Evolutionary conservation across 2,797 vertebrate genomes (phyloP), one percentile per base, ranked within the genome.

Genomic region (Epinephelus malabaricus): DNA sequence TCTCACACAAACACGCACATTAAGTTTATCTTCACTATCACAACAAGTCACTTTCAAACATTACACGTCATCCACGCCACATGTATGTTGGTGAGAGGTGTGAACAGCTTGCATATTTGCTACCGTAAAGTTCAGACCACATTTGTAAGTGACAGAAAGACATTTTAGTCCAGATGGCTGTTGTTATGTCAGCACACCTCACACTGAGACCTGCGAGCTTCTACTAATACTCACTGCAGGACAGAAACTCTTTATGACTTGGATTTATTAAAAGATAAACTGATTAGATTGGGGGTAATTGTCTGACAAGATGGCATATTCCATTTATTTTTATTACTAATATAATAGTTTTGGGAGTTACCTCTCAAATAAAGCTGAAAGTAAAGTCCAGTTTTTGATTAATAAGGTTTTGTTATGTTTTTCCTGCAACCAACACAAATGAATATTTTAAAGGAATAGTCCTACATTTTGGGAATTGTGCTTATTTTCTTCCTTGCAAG

Each of bases 41-140:
- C 82, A 84, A 76, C 72, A 69, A 71, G 59, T 65, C 73, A 65
- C 73, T 67, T 72, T 23, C 64, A 83, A 89, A 78, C 69, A 62
- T 72, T 78, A 53, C 85, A 90, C 81, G 81, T 91, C 89, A 92
- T 83, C 77, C 19, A 5, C 19, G 67, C 85, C 83, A 79, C 90
- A 86, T 88, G 87, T 64, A 83, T 82, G 88, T 82, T 69, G 79
- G 56, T 46, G 78, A 77, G 66, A 85, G 50, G 84, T 86, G 89
- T 71, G 86, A 92, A 92, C 91, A 91, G 92, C 88, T 89, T 91
- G 90, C 77, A 68, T 67, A 78, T 85, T 91, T 72, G 89, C 84
- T 83, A 81, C 76, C 21, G 43, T 86, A 88, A 90, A 92, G 85
- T 87, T 89, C 83, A 87, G 73, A 61, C 76, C 76, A 83, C 66